These are phyloP conservation scores for Elephantulus edwardii DNA, from an alignment of 2,113 vertebrate genomes.

Conservation along the genomic window DNA sequence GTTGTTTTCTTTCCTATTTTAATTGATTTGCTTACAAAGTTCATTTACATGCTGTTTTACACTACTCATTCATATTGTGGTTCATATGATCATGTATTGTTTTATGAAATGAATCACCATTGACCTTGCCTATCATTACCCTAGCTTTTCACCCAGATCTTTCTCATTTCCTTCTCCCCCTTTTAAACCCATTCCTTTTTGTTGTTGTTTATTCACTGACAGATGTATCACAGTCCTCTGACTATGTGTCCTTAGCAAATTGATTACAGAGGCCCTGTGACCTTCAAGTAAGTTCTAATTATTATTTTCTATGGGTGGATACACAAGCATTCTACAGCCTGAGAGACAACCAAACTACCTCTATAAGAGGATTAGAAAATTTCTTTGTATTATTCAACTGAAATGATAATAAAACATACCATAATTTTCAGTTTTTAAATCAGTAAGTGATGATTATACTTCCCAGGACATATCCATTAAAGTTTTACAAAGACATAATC, in stretches of 20 bases:
- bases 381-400: background rate
- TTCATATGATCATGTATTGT: no score
- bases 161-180: no score
- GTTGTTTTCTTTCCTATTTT: no score
- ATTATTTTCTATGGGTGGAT: background rate
- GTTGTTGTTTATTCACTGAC: background rate
- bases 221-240: background rate
- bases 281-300: background rate
- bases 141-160: no score
- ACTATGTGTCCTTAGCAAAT: background rate
- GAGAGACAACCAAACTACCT: background rate
- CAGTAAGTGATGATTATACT: background rate
- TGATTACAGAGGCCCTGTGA: background rate
- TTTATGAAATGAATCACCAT: no score
- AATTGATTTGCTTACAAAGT: no score
- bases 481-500: background rate
- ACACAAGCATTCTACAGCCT: background rate
- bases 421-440: constrained; percentile 12
- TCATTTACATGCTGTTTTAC: no score
- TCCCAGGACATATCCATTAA: background rate
- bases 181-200: constrained; percentile 18
- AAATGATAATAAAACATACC: background rate
- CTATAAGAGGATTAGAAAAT: background rate
- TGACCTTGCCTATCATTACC: no score
- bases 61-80: no score